Percentiles rank a stretch among this genome's conserved stretches.
Evolutionary conservation across 2,888 invertebrate genomes (phyloP).

Genomic region (Eretmocerus hayati): DNA sequence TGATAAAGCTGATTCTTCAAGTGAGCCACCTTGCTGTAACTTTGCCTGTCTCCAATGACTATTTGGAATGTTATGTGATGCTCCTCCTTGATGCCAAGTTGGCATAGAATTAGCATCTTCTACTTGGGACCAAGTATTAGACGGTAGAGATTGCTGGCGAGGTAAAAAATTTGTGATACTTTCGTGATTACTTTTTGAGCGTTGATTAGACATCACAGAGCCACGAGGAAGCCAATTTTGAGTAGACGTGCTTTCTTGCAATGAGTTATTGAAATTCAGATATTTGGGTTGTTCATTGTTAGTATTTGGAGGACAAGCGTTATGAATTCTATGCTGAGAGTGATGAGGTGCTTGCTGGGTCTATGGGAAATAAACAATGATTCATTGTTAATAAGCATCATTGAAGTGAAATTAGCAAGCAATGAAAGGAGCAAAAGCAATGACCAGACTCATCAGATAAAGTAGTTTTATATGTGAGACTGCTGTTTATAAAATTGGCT

Average conservation of each 20-base stretch:
- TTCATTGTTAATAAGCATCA: neutral
- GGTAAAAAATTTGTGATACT: constrained; percentile 20
- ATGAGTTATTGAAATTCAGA: constrained; percentile 16
- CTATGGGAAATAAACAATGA: constrained; percentile 7
- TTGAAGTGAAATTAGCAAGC: too few relatives aligned
- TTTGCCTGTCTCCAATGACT: constrained; percentile 21
- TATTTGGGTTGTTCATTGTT: constrained; percentile 21
- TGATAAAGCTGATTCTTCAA: constrained; percentile 21
- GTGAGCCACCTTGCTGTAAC: constrained; percentile 24
- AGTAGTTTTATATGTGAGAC: too few relatives aligned
- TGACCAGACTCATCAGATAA: too few relatives aligned
- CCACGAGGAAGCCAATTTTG: constrained; percentile 23
- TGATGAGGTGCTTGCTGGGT: constrained; percentile 18
- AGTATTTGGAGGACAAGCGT: constrained; percentile 12
- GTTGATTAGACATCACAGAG: constrained; percentile 24
- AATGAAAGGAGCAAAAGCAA: too few relatives aligned
- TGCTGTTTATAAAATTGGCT: too few relatives aligned
- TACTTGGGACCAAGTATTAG: constrained; percentile 17
- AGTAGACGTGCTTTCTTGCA: constrained; percentile 10
- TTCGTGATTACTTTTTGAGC: constrained; percentile 32
- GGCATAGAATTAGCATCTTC: constrained; percentile 15
- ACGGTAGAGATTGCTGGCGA: constrained; percentile 19
- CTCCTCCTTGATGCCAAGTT: constrained; percentile 23
- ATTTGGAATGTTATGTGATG: constrained; percentile 15
- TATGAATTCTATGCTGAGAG: constrained; percentile 16